Percentiles rank a stretch among this genome's conserved stretches.
Conservation (phyloP, 1,140 invertebrate species). For the Panagrolaimus sp. region DNA sequence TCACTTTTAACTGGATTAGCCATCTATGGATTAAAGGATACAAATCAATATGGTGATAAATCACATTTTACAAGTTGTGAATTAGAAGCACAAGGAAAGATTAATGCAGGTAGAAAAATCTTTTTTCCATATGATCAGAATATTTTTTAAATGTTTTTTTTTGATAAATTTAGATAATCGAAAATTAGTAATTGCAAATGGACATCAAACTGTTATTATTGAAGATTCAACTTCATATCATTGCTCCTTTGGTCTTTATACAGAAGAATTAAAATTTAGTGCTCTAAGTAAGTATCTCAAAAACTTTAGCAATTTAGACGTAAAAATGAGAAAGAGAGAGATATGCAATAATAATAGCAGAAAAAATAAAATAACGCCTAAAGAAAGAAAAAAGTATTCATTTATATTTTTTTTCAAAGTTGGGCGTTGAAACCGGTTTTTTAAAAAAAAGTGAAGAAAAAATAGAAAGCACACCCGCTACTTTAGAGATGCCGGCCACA, state of each 20-base stretch:
- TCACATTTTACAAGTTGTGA: slow-evolving; percentile 51
- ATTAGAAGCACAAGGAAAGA: slow-evolving; percentile 54
- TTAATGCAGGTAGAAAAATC: slow-evolving; percentile 32
- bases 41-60: slow-evolving; percentile 49
- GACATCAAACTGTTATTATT: slow-evolving; percentile 47
- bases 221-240: slow-evolving; percentile 58
- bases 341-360: background rate
- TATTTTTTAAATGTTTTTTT: no score
- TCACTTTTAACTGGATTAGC: slow-evolving; percentile 50
- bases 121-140: no score
- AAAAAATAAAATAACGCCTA: no score
- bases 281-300: slow-evolving; percentile 33
- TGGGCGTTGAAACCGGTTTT: no score
- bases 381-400: no score
- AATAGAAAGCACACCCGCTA: no score
- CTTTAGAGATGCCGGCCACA: no score
- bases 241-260: slow-evolving; percentile 58
- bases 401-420: no score
- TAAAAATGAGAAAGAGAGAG: no score
- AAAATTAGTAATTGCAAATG: slow-evolving; percentile 45
- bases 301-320: no score
- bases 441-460: no score
- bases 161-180: slow-evolving; percentile 48
- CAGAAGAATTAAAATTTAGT: slow-evolving; percentile 54
- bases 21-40: slow-evolving; percentile 51